Percentiles rank a stretch among this genome's conserved stretches.
These are phyloP conservation scores for Telmatherina bonti DNA, from an alignment of 2,797 vertebrate genomes.

Conservation along the genomic window DNA sequence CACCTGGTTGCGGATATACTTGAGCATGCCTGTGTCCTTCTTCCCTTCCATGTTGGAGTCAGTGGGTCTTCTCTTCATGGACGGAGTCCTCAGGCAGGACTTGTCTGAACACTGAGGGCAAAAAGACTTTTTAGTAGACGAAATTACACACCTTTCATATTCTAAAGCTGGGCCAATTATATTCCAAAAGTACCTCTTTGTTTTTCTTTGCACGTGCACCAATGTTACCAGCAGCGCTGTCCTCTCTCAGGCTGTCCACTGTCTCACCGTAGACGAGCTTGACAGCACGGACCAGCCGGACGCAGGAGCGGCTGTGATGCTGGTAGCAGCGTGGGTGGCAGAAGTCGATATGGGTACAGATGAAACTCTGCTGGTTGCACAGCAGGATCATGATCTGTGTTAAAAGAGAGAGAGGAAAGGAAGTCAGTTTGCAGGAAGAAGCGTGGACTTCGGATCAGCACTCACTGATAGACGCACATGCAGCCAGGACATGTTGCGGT, in stretches of 20 bases:
- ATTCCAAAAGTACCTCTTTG: conserved; percentile 86
- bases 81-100: conserved; percentile 95
- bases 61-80: conserved; percentile 92
- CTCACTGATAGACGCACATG: conserved; percentile 85
- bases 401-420: neutral
- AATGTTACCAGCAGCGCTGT: conserved; percentile 72
- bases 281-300: conserved; percentile 95
- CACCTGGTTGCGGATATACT: conserved; percentile 99
- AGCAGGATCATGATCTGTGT: conserved; percentile 96
- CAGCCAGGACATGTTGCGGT: conserved; percentile 98
- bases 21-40: conserved; percentile 97
- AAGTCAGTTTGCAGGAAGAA: neutral
- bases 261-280: conserved; percentile 96
- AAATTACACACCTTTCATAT: neutral
- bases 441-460: neutral
- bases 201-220: conserved; percentile 90
- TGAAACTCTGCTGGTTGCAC: conserved; percentile 99
- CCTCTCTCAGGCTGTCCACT: conserved; percentile 91
- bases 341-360: conserved; percentile 96
- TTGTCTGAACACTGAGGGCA: conserved; percentile 93
- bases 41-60: conserved; percentile 94
- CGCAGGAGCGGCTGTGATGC: conserved; percentile 96
- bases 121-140: neutral
- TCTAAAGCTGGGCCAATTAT: neutral
- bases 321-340: conserved; percentile 98